Base-by-base conservation (phyloP, 2,888 invertebrate genomes). In the Drosophila pegasa region DNA sequence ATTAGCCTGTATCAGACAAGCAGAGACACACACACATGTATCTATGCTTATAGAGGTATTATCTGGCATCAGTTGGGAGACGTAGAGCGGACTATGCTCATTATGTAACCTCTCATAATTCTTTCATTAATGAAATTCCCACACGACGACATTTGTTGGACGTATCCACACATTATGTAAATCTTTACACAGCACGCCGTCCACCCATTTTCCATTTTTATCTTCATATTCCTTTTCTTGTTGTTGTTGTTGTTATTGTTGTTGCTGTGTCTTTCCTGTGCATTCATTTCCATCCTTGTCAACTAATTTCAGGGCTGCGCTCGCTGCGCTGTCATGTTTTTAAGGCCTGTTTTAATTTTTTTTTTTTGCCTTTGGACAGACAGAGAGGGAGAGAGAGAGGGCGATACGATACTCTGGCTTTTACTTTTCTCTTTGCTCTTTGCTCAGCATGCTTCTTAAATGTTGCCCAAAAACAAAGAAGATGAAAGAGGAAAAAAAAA, bases 101-200 rank as follows among this genome's bases (percentile, higher is more conserved):
- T 84, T 84, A 84, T 87, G 86, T 85, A 87, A 85, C 83, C 87
- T 84, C 86, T 84, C 83, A 84, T 84, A 84, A 84, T 84, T 84
- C 83, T 84, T 84, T 84, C 88, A 84, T 84, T 84, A 84, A 84
- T 84, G 87, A 84, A 84, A 84, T 84, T 84, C 83, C 87, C 87
- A 87, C 83, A 84, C 80, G 81, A 71, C 71, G 71, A 65, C 62
- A 70, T 73, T 78, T 68, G 77, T 75, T 71, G 72, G 63, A 76
- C 69, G 54, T 73, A 64, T 77, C 78, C 74, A 73, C 79, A 77
- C 77, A 87, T 87, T 84, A 84, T 84, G 87, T 84, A 84, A 84
- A 84, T 84, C 83, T 79, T 87, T 64, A 72, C 86, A 70, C 83
- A 87, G 82, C 87, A 82, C 75, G 87, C 77, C 77, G 83, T 82